Evolutionary conservation across 2,113 vertebrate species (phyloP).

Genomic region (Leptobrachium ailaonicum): DNA sequence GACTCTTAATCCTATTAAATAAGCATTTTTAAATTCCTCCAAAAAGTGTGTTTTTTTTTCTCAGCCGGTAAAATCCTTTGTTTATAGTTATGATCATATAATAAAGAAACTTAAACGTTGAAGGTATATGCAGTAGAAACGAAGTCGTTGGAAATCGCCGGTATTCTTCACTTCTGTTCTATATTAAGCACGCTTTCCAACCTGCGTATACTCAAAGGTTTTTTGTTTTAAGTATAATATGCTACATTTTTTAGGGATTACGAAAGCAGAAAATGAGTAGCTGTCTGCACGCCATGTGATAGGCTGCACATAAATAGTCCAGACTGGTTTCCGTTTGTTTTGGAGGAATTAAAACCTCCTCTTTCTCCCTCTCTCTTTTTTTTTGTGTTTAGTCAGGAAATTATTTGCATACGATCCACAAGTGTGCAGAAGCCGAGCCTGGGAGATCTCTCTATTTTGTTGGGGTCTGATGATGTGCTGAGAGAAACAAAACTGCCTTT

Average conservation of each 20-base stretch:
- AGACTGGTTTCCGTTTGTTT: conserved; percentile 50
- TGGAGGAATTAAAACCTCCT: conserved; percentile 46
- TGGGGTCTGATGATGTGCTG: conserved; percentile 35
- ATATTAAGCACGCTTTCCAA: background rate
- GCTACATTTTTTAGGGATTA: conserved; percentile 42
- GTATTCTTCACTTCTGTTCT: background rate
- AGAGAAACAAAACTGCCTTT: conserved; percentile 51
- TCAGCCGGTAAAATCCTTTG: too few relatives aligned
- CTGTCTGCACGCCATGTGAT: conserved; percentile 39
- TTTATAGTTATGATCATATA: too few relatives aligned
- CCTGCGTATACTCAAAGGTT: background rate
- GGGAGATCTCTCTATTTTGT: conserved; percentile 7
- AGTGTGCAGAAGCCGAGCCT: conserved; percentile 20
- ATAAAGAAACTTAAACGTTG: too few relatives aligned
- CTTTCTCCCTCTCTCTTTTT: conserved; percentile 22
- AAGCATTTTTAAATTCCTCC: too few relatives aligned
- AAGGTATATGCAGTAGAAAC: too few relatives aligned
- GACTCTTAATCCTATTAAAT: too few relatives aligned
- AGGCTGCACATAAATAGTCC: conserved; percentile 46
- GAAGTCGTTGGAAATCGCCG: too few relatives aligned
- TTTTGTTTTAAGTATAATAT: conserved; percentile 17
- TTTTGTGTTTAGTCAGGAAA: conserved; percentile 44
- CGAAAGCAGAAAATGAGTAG: conserved; percentile 43
- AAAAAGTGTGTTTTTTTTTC: too few relatives aligned
- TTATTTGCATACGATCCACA: conserved; percentile 43